Conservation (phyloP, 2,797 vertebrate species). For the Philypnodon macrostomus region DNA sequence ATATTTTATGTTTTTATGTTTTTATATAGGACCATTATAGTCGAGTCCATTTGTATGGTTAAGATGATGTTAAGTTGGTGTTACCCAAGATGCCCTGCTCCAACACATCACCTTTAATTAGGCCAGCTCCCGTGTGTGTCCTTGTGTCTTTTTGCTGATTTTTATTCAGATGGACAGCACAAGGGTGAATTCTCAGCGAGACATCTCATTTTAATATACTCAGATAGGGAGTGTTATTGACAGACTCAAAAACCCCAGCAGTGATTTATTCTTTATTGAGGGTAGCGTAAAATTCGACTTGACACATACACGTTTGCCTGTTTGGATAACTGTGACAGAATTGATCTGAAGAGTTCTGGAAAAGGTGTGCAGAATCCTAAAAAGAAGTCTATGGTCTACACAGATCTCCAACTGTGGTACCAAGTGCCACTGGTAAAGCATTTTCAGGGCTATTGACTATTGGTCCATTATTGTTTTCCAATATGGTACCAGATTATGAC, state of each 20-base stretch:
- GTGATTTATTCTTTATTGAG: slow-evolving; percentile 1
- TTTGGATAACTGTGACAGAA: slow-evolving; percentile 30
- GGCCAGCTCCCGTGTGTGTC: not conserved
- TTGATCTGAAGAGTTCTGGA: not conserved
- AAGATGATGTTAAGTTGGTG: not conserved
- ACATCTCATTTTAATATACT: slow-evolving; percentile 1
- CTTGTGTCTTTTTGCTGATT: slow-evolving; percentile 17
- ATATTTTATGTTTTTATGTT: too few species aligned
- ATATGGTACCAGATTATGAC: too few species aligned
- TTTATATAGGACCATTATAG: too few species aligned
- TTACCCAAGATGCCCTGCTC: not conserved
- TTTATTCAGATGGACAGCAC: slow-evolving; percentile 16
- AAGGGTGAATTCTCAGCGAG: slow-evolving; percentile 17
- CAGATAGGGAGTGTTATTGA: not conserved
- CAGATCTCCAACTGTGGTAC: too few species aligned
- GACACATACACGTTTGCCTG: slow-evolving; percentile 2
- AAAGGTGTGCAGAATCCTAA: too few species aligned
- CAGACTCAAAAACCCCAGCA: not conserved
- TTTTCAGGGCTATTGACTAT: too few species aligned
- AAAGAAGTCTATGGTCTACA: too few species aligned
- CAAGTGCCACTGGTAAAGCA: too few species aligned
- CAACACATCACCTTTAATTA: slow-evolving; percentile 6
- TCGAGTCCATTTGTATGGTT: not conserved
- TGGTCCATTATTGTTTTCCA: too few species aligned
- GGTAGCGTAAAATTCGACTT: slow-evolving; percentile 1